Conservation (phyloP, 1,140 invertebrate genomes). For the Acromyrmex heyeri region DNA sequence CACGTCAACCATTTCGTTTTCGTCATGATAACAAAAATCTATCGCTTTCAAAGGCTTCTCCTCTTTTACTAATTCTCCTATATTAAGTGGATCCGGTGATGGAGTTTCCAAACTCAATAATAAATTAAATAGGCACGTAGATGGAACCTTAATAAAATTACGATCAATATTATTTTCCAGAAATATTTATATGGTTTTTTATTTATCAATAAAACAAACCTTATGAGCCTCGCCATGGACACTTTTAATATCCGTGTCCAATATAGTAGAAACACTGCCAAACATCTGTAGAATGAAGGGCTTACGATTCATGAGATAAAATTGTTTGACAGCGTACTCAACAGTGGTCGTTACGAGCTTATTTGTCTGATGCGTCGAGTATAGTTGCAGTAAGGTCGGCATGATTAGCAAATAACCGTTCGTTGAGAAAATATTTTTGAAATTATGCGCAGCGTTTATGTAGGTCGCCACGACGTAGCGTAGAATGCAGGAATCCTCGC, state of each 20-base stretch:
- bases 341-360: constrained; percentile 97
- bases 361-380: constrained; percentile 99
- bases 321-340: constrained; percentile 99
- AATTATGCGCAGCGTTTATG: constrained; percentile 98
- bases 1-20: constrained; percentile 97
- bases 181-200: constrained; percentile 32
- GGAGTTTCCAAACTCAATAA: constrained; percentile 96
- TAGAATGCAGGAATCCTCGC: constrained; percentile 98
- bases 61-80: constrained; percentile 97
- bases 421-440: constrained; percentile 99
- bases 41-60: constrained; percentile 98
- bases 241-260: constrained; percentile 96
- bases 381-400: constrained; percentile 98
- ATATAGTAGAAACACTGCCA: constrained; percentile 97
- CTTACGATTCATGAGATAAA: constrained; percentile 99
- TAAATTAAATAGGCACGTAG: constrained; percentile 96
- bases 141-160: constrained; percentile 90
- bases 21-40: constrained; percentile 98
- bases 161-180: neutral
- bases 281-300: constrained; percentile 99
- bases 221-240: constrained; percentile 96
- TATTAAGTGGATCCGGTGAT: constrained; percentile 97
- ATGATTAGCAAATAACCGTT: constrained; percentile 99
- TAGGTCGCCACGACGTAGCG: constrained; percentile 98
- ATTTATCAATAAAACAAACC: constrained; percentile 79